Percentiles rank a stretch among this genome's conserved stretches.
Conservation (phyloP, 2,888 invertebrate species). For the Drosophila formosana region DNA sequence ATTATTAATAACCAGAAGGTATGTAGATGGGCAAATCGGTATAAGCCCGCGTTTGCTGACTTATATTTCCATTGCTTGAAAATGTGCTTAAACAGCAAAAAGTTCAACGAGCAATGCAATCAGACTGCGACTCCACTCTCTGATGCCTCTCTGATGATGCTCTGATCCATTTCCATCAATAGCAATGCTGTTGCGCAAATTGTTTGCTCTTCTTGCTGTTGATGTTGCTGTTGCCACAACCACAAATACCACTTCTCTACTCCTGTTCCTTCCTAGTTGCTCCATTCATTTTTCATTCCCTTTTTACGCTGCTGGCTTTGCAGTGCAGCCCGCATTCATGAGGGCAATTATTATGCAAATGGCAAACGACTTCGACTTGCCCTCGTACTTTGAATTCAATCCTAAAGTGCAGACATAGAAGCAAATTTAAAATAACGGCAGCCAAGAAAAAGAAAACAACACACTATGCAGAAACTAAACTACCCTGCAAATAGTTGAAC, state of each 20-base stretch:
- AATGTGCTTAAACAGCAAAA: constrained; percentile 35
- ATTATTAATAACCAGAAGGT: constrained; percentile 43
- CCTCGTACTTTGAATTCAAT: constrained; percentile 45
- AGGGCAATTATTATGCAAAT: constrained; percentile 81
- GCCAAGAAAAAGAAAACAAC: constrained; percentile 10
- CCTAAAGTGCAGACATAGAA: constrained; percentile 57
- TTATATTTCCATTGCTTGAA: neutral
- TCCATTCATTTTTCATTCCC: constrained; percentile 1
- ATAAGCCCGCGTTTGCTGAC: neutral
- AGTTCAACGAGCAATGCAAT: constrained; percentile 31
- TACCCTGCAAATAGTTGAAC: constrained; percentile 8
- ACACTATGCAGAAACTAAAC: neutral
- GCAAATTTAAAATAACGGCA: constrained; percentile 59
- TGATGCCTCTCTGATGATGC: constrained; percentile 38
- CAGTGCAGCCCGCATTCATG: constrained; percentile 44
- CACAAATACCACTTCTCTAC: constrained; percentile 1
- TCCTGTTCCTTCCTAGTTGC: neutral
- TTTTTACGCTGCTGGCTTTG: constrained; percentile 2
- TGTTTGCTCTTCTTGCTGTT: constrained; percentile 43
- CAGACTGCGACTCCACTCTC: constrained; percentile 12
- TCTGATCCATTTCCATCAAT: constrained; percentile 56
- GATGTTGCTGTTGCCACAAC: constrained; percentile 24
- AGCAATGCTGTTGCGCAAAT: constrained; percentile 37
- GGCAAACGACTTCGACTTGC: constrained; percentile 57
- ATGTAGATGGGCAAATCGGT: neutral